Base-by-base conservation (phyloP, 2,888 invertebrate species). In the Microctonus aethiopoides region DNA sequence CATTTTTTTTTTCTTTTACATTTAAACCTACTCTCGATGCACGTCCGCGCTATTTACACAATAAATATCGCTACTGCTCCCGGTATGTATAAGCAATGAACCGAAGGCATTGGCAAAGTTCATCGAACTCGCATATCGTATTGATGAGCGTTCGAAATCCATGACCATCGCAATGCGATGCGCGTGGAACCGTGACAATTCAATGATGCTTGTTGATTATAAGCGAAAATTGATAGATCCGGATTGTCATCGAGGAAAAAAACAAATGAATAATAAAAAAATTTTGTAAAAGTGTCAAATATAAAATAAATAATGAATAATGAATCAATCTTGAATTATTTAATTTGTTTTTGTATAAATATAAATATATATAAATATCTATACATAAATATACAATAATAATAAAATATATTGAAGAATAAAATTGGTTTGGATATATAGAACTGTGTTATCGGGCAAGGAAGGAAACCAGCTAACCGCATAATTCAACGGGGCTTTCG, bases 401-500 rank as follows among this genome's bases (percentile, higher is more conserved):
- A 65, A 52, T 57, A 29, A 41, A 26, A n/a, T 26, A 52, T 26
- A 7, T 61, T 52, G 26, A 41, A 7, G 39, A 67, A 29, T 64
- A 36, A 54, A 60, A 67, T 65, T 71, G 70, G 74, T 62, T 51
- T 57, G 39, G 57, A 3, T 29, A 46, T 29, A 46, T 16, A 32
- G 13, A 36, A 46, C 13, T 60, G 29, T 59, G 59, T 51, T 66
- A 70, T 62, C 59, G 20, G n/a, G 1, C 16, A 62, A 56, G 54
- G 72, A 75, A 79, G 79, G 78, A 79, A 78, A 72, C 74, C 52
- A 74, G 46, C 64, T 51, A 72, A 78, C 79, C 79, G 75, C 79
- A 79, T 76, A 75, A 74, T 72, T 71, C 67, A 63, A 69, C 68
- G 61, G 64, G 68, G 69, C 51, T 51, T 32, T 54, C 56, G 77